Conservation (phyloP, 2,113 vertebrate species). For the Pseudorhombus dupliciocellatus region DNA sequence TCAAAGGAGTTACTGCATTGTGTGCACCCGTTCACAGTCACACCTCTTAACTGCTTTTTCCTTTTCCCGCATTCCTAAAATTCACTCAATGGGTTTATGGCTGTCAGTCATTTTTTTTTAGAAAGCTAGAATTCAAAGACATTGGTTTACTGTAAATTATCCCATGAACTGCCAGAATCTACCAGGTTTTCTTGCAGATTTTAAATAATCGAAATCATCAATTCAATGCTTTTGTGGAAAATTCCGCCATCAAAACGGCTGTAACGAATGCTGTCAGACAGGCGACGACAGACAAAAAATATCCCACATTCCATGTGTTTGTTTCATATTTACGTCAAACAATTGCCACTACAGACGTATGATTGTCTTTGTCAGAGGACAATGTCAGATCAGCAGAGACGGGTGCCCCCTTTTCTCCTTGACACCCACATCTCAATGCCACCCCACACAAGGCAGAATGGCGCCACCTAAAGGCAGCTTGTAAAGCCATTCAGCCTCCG, state of each 20-base stretch:
- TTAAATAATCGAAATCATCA: neutral
- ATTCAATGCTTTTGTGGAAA: neutral
- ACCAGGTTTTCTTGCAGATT: neutral
- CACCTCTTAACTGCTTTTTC: slow-evolving; percentile 5
- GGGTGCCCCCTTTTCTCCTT: slow-evolving; percentile 36
- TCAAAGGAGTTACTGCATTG: slow-evolving; percentile 37
- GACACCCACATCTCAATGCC: slow-evolving; percentile 27
- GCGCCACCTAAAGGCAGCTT: slow-evolving; percentile 80
- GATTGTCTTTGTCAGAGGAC: slow-evolving; percentile 19
- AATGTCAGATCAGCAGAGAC: slow-evolving; percentile 47
- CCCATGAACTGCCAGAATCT: neutral
- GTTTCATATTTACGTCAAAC: slow-evolving; percentile 2
- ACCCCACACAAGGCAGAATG: slow-evolving; percentile 75
- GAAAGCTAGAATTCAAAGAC: slow-evolving; percentile 3
- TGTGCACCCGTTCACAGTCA: slow-evolving; percentile 29
- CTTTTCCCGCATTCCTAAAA: neutral
- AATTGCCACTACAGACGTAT: slow-evolving; percentile 34
- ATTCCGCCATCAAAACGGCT: slow-evolving; percentile 14
- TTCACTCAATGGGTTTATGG: slow-evolving; percentile 18
- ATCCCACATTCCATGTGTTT: slow-evolving; percentile 6
- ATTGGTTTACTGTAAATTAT: neutral
- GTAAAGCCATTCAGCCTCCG: slow-evolving; percentile 49
- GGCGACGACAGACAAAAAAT: neutral
- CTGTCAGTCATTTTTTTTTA: slow-evolving; percentile 29
- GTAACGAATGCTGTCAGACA: neutral